Evolutionary conservation across 2,888 invertebrate genomes (phyloP).

Genomic region (Caenorhabditis virilis): DNA sequence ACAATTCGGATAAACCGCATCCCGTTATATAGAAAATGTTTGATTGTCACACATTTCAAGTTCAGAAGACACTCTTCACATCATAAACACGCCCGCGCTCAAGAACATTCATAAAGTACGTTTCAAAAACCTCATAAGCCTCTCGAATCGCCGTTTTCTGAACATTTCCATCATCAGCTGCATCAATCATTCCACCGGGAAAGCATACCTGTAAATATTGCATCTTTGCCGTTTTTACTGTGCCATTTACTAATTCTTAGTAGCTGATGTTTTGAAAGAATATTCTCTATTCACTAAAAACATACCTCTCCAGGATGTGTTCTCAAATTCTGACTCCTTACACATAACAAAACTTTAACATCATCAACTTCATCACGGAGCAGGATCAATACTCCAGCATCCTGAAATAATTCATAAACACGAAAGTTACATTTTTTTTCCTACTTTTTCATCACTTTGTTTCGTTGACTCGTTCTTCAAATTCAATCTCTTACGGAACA

Average conservation of each 20-base stretch:
- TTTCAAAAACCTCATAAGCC: conserved; percentile 50
- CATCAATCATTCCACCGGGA: conserved; percentile 51
- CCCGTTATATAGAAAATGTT: too few species aligned
- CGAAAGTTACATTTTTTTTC: neutral
- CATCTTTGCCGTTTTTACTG: conserved; percentile 1
- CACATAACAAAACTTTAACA: conserved; percentile 42
- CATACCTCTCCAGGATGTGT: conserved; percentile 40
- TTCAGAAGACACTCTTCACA: conserved; percentile 11
- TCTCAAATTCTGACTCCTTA: conserved; percentile 33
- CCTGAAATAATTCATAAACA: conserved; percentile 20
- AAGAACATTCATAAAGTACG: too few species aligned
- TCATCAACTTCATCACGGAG: conserved; percentile 21
- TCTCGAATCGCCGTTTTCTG: conserved; percentile 47
- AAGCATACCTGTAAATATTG: conserved; percentile 42
- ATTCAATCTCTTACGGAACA: conserved; percentile 7
- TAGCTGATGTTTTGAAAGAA: neutral
- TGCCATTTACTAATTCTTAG: neutral
- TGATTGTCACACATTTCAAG: conserved; percentile 8
- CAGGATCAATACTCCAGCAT: conserved; percentile 46
- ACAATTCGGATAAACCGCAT: too few species aligned
- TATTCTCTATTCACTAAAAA: neutral
- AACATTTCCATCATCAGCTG: conserved; percentile 23
- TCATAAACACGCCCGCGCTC: too few species aligned
- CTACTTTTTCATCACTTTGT: conserved; percentile 21
- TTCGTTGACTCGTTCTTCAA: conserved; percentile 7